phyloP scores from a whole-genome alignment of 1,140 invertebrate species.

The Idris sp. region DNA sequence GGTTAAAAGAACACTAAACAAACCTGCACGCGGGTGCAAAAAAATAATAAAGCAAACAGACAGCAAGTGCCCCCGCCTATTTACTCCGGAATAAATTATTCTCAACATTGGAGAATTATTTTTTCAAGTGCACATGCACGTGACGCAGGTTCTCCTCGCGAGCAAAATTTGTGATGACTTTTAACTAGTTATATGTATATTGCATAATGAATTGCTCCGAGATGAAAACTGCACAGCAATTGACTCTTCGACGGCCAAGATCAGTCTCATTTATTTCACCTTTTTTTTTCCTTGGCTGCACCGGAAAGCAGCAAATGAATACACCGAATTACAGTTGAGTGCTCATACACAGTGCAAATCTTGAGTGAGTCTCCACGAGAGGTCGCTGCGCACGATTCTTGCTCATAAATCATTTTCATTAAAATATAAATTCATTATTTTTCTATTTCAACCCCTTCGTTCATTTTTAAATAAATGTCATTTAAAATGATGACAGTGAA shows the following conservation, averaged over 20 bases:
- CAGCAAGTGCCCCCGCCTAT: slow-evolving; percentile 8
- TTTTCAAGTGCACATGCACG: slow-evolving; percentile 24
- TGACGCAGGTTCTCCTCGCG: slow-evolving; percentile 13
- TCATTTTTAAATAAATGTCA: no score
- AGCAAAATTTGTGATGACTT: slow-evolving; percentile 19
- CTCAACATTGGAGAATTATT: slow-evolving; percentile 27
- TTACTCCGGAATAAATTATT: slow-evolving; percentile 37
- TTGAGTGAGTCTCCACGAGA: slow-evolving; percentile 35
- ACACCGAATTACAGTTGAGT: slow-evolving; percentile 52
- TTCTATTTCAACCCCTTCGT: no score
- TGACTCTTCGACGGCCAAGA: slow-evolving; percentile 32
- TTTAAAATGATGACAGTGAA: no score
- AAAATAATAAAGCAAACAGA: slow-evolving; percentile 3
- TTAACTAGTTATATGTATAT: no score
- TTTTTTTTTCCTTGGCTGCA: slow-evolving; percentile 38
- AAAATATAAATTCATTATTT: slow-evolving; percentile 22
- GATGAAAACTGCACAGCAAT: slow-evolving; percentile 8
- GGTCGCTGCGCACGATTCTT: slow-evolving; percentile 7
- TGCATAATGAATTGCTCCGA: slow-evolving; percentile 3
- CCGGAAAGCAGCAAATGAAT: slow-evolving; percentile 47
- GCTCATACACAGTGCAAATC: slow-evolving; percentile 41
- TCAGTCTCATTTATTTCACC: slow-evolving; percentile 41
- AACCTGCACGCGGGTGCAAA: no score
- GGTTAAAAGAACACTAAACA: no score
- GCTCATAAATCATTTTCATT: slow-evolving; percentile 15